Evolutionary conservation across 2,888 invertebrate species (phyloP).

Genomic region (Entomobrya multifasciata): DNA sequence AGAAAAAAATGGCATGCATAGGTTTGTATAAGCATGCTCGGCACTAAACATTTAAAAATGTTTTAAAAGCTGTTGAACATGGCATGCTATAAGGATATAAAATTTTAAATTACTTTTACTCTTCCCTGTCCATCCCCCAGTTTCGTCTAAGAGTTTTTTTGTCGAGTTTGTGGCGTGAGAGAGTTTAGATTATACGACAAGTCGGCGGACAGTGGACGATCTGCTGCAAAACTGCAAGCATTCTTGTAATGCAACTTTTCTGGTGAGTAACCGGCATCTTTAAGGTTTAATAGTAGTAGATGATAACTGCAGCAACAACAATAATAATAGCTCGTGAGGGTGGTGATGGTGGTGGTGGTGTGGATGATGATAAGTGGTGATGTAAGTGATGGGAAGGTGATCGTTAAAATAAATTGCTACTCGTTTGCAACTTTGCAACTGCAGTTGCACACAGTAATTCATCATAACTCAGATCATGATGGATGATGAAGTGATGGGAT

Average conservation of each 20-base stretch:
- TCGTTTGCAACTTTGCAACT: conserved; percentile 59
- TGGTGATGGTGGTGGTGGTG: conserved; percentile 13
- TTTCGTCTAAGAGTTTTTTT: too few relatives aligned
- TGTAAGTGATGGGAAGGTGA: conserved; percentile 65
- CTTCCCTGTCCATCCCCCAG: conserved; percentile 9
- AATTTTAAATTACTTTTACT: not conserved
- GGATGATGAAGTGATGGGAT: too few relatives aligned
- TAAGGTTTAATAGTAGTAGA: conserved; percentile 7
- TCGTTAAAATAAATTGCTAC: conserved; percentile 64
- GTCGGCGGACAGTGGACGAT: not conserved
- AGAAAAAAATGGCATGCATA: too few relatives aligned
- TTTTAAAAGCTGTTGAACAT: not conserved
- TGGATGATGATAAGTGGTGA: conserved; percentile 52
- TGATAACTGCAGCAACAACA: too few relatives aligned
- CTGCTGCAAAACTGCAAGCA: not conserved
- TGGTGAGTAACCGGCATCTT: not conserved
- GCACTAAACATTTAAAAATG: not conserved
- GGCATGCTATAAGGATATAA: conserved; percentile 15
- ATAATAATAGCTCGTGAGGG: conserved; percentile 16
- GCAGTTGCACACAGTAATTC: conserved; percentile 29
- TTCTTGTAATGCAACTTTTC: not conserved
- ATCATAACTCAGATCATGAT: not conserved
- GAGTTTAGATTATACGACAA: not conserved
- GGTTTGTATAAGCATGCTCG: too few relatives aligned
- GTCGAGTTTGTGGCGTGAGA: not conserved